phyloP scores from a whole-genome alignment of 2,113 vertebrate species.

The Australoheros scitulus region DNA sequence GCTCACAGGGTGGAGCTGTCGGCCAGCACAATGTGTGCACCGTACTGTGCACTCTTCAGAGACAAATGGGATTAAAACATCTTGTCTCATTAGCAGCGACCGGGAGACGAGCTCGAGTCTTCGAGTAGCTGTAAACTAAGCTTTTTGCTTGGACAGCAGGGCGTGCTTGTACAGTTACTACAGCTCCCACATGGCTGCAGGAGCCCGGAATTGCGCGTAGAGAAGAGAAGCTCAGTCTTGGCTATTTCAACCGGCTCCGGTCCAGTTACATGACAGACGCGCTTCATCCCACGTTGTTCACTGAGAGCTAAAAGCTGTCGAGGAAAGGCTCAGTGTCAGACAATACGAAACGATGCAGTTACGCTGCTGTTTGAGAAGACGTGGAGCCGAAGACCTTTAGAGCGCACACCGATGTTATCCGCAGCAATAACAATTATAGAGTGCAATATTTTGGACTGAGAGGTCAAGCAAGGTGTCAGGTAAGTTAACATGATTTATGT shows the following conservation, averaged over 20 bases:
- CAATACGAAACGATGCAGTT: conserved; percentile 12
- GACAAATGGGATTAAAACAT: conserved; percentile 81
- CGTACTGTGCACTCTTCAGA: not conserved
- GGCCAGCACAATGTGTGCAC: conserved; percentile 7
- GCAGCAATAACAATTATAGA: conserved; percentile 19
- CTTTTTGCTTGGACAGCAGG: conserved; percentile 15
- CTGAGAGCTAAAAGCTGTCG: conserved; percentile 12
- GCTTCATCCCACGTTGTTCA: conserved; percentile 40
- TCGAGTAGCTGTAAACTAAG: conserved; percentile 32
- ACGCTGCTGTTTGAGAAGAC: conserved; percentile 21
- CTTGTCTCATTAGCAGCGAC: conserved; percentile 68
- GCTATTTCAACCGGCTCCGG: conserved; percentile 27
- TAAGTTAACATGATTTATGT: conserved; percentile 55
- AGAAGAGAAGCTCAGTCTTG: conserved; percentile 24
- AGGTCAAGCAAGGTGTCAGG: conserved; percentile 76
- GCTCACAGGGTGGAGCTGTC: conserved; percentile 77
- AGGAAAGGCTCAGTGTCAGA: not conserved
- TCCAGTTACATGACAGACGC: conserved; percentile 57
- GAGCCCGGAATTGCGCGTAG: conserved; percentile 25
- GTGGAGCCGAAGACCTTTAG: conserved; percentile 11
- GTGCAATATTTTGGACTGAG: conserved; percentile 68
- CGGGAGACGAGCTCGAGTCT: conserved; percentile 40
- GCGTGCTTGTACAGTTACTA: conserved; percentile 18
- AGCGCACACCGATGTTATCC: conserved; percentile 60
- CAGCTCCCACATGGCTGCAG: conserved; percentile 55